Evolutionary conservation across 1,140 invertebrate species (phyloP).

Genomic region (Rhopalosiphum padi): DNA sequence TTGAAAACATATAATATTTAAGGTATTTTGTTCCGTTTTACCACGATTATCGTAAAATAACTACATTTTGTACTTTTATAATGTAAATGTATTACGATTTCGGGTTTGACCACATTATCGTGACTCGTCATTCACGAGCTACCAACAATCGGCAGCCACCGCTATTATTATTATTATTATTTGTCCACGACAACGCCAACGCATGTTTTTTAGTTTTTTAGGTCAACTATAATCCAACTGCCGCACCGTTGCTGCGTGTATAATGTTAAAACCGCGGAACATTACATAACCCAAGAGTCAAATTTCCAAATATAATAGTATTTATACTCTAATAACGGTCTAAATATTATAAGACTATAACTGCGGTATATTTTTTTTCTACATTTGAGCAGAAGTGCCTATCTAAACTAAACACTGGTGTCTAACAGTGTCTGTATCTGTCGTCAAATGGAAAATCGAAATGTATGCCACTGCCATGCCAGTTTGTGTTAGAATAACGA

Average conservation of each 20-base stretch:
- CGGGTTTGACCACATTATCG: neutral
- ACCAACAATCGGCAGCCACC: slow-evolving; percentile 4
- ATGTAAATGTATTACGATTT: neutral
- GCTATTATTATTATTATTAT: neutral
- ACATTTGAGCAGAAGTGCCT: neutral
- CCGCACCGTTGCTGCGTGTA: neutral
- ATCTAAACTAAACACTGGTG: neutral
- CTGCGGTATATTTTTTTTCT: neutral
- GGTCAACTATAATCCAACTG: neutral
- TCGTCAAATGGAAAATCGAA: neutral
- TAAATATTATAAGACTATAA: neutral
- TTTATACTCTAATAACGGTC: neutral
- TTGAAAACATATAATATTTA: neutral
- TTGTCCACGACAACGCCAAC: neutral
- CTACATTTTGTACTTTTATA: neutral
- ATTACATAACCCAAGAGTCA: neutral
- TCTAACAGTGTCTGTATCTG: neutral
- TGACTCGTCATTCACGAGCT: neutral
- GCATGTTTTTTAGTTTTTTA: slow-evolving; percentile 9
- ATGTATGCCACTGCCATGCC: neutral
- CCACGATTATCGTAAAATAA: neutral
- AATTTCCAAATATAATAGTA: slow-evolving; percentile 13
- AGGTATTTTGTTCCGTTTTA: neutral
- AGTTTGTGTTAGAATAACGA: neutral
- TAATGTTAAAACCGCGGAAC: slow-evolving; percentile 1